Base-by-base conservation (phyloP, 2,797 vertebrate genomes). In the Chaunax sp. region DNA sequence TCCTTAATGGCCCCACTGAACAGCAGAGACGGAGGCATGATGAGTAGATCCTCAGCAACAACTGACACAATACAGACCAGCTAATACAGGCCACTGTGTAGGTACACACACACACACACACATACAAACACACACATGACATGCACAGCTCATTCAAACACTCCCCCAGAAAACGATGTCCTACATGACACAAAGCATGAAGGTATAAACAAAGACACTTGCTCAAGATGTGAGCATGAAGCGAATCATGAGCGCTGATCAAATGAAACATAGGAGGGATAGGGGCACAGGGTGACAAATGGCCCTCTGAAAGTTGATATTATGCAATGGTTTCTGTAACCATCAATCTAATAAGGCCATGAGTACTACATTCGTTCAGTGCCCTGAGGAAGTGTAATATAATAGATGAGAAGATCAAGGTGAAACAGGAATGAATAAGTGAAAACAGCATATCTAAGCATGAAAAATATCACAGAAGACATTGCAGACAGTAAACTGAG, bases 401-500 rank as follows among this genome's bases (percentile, higher is more conserved):
- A 93, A 92, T 83, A 88, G 90, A 93, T 90, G 90, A 93, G 88
- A 77, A 63, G 83, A 88, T 88, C 89, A 94, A 94, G 92, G 92
- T 93, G 92, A 93, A 93, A 91, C 86, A 85, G 87, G 87, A 88
- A 91, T 91, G 85, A 90, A 89, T 89, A 86, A 91, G 88, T 88
- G 82, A 93, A 92, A 91, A 86, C 86, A 91, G 89, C 90, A 86
- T 84, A 86, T 92, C 93, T 93, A 92, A 90, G 88, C 90, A 86
- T 87, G 90, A 92, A 91, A 91, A 90, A 93, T 91, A 93, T 93
- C 85, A 89, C 81, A 52, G 75, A 86, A 82, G 91, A 89, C 92
- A 51, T 35, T 64, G 84, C 73, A 70, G 87, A 92, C 89, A 64
- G 90, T 92, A 89, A 92, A 92, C 84, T 80, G 89, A 92, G 87